Evolutionary conservation across 92 coral and sea anemone genomes (phyloP), one percentile per base, ranked within the genome.

Genomic region (Actinernus sp.): DNA sequence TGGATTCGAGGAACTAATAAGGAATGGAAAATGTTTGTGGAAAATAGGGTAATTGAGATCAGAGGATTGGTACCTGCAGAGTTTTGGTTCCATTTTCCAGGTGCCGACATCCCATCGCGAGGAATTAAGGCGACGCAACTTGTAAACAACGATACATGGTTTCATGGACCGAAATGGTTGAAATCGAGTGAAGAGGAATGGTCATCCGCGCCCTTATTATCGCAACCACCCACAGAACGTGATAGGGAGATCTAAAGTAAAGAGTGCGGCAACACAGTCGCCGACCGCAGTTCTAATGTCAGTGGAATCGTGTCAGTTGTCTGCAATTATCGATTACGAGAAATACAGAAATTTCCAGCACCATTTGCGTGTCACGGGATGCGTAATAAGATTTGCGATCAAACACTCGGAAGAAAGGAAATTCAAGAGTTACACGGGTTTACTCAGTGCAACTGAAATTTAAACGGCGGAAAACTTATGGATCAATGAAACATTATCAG

Each of bases 321-420:
- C 24, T 14, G 14, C 21, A 27, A 33, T 79, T 40, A 24, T 69
- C 1, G 38, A 79, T 18, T 62, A 62, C 14, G 36, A 58, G 11
- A 79, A 61, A 50, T 79, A 59, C 64, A 79, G 86, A 50, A 34
- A 29, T 34, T 16, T 79, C 34, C 45, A 36, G 28, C 62, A 64
- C 9, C 56, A 70, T 49, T 55, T 71, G n/a, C 49, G 87, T 71
- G 69, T 63, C 23, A 72, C 81, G 50, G 75, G 68, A 25, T 72
- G 61, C 45, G 80, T 79, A 17, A 18, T 58, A 29, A 46, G 61
- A n/a, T 81, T 81, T 56, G 51, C 62, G 40, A 51, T 38, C 50
- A n/a, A 78, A 78, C 52, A 16, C 58, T 10, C 47, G 51, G 44
- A 17, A 49, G 3, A 61, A 55, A 24, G 56, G 31, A 41, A 31